Base-by-base conservation (phyloP, 2,888 invertebrate genomes). In the Nemotelus pantherinus region DNA sequence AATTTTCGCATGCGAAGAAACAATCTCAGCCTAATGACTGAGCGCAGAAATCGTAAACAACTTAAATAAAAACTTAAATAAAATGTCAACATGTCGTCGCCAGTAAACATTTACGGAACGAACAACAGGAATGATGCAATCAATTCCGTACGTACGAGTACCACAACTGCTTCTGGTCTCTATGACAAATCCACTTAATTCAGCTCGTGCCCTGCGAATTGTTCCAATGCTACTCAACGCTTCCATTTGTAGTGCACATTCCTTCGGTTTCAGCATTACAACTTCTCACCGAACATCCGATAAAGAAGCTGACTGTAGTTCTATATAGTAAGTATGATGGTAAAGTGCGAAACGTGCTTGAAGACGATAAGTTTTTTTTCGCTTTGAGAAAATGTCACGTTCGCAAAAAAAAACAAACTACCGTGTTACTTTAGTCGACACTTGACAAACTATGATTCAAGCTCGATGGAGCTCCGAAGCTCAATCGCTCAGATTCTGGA, bases 341-440 rank as follows among this genome's bases (percentile, higher is more conserved):
- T 10, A 58, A 58, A 57, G 25, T 58, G 45, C 58, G 60, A 58
- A 72, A 72, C 72, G 72, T 72, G 72, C 72, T 58, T 72, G 60
- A 58, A 45, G 53, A 60, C 72, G 41, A 58, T 72, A 72, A 58
- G 43, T 60, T 72, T 58, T 25, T 25, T 58, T 72, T 41, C 58
- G n/a, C 45, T 44, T 72, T 47, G 39, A 72, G 72, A 72, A 72
- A 72, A 72, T 72, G 60, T 72, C 72, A 72, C 72, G 72, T 72
- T 72, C 43, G 60, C 58, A 7, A 45, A 58, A 47, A 58, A 60
- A 47, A n/a, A n/a, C n/a, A n/a, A 10, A 7, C n/a, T 9, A 41
- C 67, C 50, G 4, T 10, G 4, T 48, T 47, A 50, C 25, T 25
- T 68, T 68, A 68, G 50, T 5, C 50, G 67, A 50, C 7, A 68